These are phyloP conservation scores for Chionis minor DNA, from an alignment of 2,113 vertebrate genomes.

Conservation along the genomic window DNA sequence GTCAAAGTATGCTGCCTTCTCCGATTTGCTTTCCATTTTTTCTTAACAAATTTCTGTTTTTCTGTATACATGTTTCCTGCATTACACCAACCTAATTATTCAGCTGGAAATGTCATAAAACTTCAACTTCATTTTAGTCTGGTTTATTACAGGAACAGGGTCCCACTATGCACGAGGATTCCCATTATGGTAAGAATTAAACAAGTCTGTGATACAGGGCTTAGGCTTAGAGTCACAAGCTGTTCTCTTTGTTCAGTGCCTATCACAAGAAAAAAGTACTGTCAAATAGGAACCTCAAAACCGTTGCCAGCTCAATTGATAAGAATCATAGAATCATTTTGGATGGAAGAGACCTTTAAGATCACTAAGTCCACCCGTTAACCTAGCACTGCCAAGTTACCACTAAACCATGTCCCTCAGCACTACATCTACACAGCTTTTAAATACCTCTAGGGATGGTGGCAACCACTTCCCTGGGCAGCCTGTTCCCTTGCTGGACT, in stretches of 20 bases:
- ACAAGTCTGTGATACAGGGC: background rate
- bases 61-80: background rate
- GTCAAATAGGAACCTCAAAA: background rate
- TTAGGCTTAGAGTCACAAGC: background rate
- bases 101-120: background rate
- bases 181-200: background rate
- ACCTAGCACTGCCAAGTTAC: too few species aligned
- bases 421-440: too few species aligned
- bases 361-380: too few species aligned
- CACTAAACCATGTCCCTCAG: too few species aligned
- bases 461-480: too few species aligned
- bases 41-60: background rate
- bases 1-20: conserved; percentile 13
- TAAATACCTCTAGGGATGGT: too few species aligned
- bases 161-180: background rate
- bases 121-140: background rate
- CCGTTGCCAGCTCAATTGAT: background rate
- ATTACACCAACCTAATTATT: background rate
- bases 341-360: too few species aligned
- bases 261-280: background rate
- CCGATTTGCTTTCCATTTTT: background rate
- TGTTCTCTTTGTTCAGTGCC: background rate
- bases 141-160: background rate
- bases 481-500: too few species aligned
- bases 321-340: background rate